Evolutionary conservation across 2,797 vertebrate species (phyloP).

Genomic region (Dryobates pubescens): DNA sequence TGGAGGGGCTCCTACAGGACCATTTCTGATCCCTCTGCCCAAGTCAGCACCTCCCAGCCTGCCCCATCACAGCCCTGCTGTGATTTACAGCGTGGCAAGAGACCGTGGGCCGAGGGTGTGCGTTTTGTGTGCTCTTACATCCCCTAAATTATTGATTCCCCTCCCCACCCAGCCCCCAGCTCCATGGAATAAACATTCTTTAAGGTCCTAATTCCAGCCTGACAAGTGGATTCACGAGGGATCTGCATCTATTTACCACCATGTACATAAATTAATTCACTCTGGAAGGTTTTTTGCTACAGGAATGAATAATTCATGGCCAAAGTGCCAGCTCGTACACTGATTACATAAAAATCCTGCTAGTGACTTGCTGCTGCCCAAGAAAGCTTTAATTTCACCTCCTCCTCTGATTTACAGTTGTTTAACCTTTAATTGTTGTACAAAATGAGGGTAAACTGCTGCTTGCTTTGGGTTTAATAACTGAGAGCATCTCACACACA

Average conservation of each 20-base stretch:
- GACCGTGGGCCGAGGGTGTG: not conserved
- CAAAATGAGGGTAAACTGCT: not conserved
- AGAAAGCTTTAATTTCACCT: constrained; percentile 45
- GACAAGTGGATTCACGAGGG: constrained; percentile 61
- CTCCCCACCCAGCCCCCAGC: not conserved
- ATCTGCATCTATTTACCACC: constrained; percentile 69
- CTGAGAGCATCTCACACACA: rapidly evolving
- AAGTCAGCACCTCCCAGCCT: not conserved
- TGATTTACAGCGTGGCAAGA: not conserved
- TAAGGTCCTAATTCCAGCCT: constrained; percentile 64
- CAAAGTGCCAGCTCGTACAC: constrained; percentile 1
- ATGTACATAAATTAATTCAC: constrained; percentile 69
- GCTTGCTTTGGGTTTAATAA: not conserved
- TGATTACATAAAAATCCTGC: constrained; percentile 65
- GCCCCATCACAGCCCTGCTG: not conserved
- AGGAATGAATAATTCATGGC: constrained; percentile 72
- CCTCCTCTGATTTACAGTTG: constrained; percentile 39
- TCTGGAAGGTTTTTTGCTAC: constrained; percentile 60
- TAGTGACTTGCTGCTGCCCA: not conserved
- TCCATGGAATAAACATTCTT: constrained; percentile 58
- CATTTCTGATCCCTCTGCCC: not conserved
- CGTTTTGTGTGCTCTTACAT: constrained; percentile 16
- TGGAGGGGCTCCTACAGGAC: not conserved
- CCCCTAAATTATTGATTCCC: constrained; percentile 52
- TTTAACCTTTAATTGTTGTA: constrained; percentile 66